Evolutionary conservation across 2,113 vertebrate genomes (phyloP).

Genomic region (Collichthys lucidus): DNA sequence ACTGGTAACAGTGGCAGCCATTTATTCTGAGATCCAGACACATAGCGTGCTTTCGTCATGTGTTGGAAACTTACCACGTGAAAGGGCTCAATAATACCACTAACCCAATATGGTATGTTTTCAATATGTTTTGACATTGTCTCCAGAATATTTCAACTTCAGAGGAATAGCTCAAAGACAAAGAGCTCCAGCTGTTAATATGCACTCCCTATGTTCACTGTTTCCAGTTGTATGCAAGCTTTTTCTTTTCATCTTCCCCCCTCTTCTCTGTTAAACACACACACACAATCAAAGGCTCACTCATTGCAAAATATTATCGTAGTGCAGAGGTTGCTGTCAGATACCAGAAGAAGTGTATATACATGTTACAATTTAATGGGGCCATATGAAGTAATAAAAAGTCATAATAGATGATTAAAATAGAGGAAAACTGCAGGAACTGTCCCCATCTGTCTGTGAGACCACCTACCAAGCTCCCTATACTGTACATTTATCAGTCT

Average conservation of each 20-base stretch:
- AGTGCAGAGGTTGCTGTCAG: neutral
- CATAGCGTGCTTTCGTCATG: neutral
- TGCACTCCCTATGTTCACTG: neutral
- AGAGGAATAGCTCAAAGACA: neutral
- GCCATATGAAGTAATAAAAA: constrained; percentile 39
- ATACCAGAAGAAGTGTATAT: constrained; percentile 3
- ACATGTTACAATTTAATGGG: neutral
- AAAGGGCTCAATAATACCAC: neutral
- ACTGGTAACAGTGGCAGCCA: neutral
- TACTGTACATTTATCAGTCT: constrained; percentile 39
- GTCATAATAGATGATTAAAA: constrained; percentile 11
- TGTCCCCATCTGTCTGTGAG: constrained; percentile 14
- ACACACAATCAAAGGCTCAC: constrained; percentile 22
- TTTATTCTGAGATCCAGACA: neutral
- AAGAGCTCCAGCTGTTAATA: neutral
- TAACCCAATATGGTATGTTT: neutral
- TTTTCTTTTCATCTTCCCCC: neutral
- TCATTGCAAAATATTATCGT: constrained; percentile 38
- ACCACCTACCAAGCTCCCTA: constrained; percentile 48
- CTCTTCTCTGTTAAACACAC: neutral
- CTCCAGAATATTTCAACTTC: neutral
- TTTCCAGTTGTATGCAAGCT: neutral
- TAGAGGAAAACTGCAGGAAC: neutral
- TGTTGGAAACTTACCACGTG: neutral
- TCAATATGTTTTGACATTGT: neutral